These are phyloP conservation scores for Siphlonurus alternatus DNA, from an alignment of 2,888 invertebrate species.

Conservation along the genomic window DNA sequence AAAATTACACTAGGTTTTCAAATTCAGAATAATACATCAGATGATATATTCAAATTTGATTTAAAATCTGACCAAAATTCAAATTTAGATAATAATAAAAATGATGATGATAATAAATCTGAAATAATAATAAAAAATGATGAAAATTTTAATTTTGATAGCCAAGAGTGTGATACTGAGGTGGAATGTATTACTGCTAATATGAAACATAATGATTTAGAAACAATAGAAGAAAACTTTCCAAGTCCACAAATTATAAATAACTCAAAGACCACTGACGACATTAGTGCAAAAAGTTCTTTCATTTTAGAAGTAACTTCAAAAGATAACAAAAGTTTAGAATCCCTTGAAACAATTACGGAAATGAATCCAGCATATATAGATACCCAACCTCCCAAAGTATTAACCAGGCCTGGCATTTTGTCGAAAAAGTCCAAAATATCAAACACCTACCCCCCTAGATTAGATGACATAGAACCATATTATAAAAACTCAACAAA, in stretches of 20 bases:
- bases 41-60: neutral
- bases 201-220: neutral
- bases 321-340: no score
- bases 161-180: neutral
- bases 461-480: neutral
- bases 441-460: neutral
- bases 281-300: neutral
- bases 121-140: neutral
- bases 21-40: neutral
- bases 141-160: neutral
- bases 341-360: neutral
- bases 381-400: neutral
- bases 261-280: no score
- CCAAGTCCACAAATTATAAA: no score
- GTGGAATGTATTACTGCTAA: neutral
- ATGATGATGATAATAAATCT: neutral
- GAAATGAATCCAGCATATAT: neutral
- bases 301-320: neutral
- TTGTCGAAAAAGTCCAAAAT: neutral
- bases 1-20: neutral
- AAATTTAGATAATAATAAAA: neutral
- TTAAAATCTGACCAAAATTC: no score
- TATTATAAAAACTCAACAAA: neutral
- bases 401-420: neutral
- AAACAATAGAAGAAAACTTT: no score